A percentile compares a stretch with the other conserved stretches of the same genome.
These are phyloP conservation scores for Amphiprion ocellaris DNA, from an alignment of 2,113 vertebrate species.

Conservation along the genomic window DNA sequence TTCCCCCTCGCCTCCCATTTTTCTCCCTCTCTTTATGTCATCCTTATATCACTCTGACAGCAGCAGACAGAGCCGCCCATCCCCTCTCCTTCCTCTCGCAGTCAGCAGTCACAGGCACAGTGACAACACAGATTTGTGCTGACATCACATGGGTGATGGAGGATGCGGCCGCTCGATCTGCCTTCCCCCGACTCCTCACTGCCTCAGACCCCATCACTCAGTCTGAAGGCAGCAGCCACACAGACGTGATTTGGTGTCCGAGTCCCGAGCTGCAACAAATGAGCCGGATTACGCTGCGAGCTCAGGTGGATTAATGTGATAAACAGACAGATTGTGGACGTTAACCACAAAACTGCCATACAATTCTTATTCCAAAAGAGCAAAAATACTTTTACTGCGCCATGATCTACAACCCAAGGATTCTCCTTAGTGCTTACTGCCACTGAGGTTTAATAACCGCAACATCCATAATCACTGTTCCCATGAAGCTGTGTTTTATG, in stretches of 20 bases:
- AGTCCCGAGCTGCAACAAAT: slow-evolving; percentile 15
- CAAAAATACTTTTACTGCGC: slow-evolving; percentile 6
- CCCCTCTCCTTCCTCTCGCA: slow-evolving; percentile 1
- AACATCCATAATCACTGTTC: slow-evolving; percentile 12
- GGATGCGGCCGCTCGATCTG: slow-evolving; percentile 8
- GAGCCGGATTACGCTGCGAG: slow-evolving; percentile 31
- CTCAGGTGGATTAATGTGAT: slow-evolving; percentile 47
- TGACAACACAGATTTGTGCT: slow-evolving; percentile 48
- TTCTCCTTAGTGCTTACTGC: not conserved
- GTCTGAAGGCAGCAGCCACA: slow-evolving; percentile 41
- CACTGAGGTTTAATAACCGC: not conserved
- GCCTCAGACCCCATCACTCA: slow-evolving; percentile 56
- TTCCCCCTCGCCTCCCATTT: not conserved
- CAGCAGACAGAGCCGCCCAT: slow-evolving; percentile 19
- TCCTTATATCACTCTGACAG: slow-evolving; percentile 28
- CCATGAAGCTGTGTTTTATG: not conserved
- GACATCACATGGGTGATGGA: slow-evolving; percentile 50
- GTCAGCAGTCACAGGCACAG: slow-evolving; percentile 19
- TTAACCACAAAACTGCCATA: slow-evolving; percentile 9
- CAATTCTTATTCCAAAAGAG: slow-evolving; percentile 18
- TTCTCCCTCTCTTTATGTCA: not conserved
- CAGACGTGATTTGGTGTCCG: slow-evolving; percentile 34
- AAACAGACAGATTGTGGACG: slow-evolving; percentile 36
- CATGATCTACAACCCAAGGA: slow-evolving; percentile 9
- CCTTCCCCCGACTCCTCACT: not conserved